A percentile compares a stretch with the other conserved stretches of the same genome.
These are phyloP conservation scores for Parasteatoda tepidariorum DNA, from an alignment of 1,140 invertebrate genomes.

Conservation along the genomic window DNA sequence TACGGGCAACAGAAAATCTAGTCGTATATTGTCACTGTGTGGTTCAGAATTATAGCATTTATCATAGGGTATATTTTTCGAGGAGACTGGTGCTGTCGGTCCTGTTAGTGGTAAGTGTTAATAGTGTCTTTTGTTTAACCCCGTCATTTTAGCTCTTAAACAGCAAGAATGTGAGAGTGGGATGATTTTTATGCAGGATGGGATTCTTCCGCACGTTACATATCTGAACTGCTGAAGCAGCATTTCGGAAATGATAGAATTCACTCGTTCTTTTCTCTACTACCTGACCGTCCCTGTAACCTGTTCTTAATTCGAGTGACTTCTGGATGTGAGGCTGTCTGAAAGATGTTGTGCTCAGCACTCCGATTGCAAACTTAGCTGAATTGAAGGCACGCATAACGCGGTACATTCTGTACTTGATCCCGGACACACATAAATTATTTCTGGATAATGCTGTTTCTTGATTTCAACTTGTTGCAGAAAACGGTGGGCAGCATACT, in stretches of 20 bases:
- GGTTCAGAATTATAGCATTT: not conserved
- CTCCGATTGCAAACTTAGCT: not conserved
- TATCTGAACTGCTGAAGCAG: not conserved
- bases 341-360: not conserved
- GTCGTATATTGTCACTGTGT: conserved; percentile 9
- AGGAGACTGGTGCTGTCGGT: conserved; percentile 5
- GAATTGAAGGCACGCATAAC: not conserved
- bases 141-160: conserved; percentile 21
- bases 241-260: conserved; percentile 11
- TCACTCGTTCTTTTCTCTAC: not conserved
- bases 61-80: conserved; percentile 24
- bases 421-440: not conserved
- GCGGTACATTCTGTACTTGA: too few species aligned
- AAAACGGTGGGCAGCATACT: conserved; percentile 2
- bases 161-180: not conserved
- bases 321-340: not conserved
- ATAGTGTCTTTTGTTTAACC: conserved; percentile 27
- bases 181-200: not conserved
- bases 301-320: conserved; percentile 1
- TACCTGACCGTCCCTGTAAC: not conserved
- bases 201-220: not conserved
- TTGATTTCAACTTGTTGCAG: too few species aligned
- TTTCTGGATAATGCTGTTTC: not conserved
- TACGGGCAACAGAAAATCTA: conserved; percentile 15
- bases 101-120: conserved; percentile 29